These are phyloP conservation scores for Cantharis rustica DNA, from an alignment of 2,888 invertebrate genomes.

Conservation along the genomic window DNA sequence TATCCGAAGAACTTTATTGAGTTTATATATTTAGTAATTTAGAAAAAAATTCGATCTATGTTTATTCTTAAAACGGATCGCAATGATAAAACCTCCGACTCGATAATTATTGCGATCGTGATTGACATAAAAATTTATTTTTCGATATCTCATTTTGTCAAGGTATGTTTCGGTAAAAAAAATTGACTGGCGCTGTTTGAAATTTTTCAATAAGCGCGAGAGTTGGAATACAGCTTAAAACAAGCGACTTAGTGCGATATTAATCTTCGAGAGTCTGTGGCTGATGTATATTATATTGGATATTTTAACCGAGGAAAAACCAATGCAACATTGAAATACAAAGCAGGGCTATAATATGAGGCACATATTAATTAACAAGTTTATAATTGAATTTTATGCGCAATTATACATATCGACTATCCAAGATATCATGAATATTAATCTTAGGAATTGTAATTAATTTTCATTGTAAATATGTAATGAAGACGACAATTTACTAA, in stretches of 20 bases:
- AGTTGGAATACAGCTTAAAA: slow-evolving; percentile 42
- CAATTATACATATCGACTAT: slow-evolving; percentile 15
- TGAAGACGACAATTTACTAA: background rate
- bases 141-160: background rate
- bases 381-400: slow-evolving; percentile 27
- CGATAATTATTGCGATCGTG: background rate
- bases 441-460: background rate
- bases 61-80: background rate
- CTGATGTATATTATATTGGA: slow-evolving; percentile 58
- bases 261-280: slow-evolving; percentile 56
- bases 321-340: slow-evolving; percentile 35
- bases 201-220: slow-evolving; percentile 6
- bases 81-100: background rate
- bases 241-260: slow-evolving; percentile 51
- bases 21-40: background rate
- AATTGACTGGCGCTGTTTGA: background rate
- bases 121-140: background rate
- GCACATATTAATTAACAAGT: slow-evolving; percentile 30
- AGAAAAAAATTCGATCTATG: background rate
- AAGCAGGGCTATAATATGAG: slow-evolving; percentile 22
- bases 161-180: background rate
- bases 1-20: slow-evolving; percentile 1
- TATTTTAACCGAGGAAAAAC: slow-evolving; percentile 53
- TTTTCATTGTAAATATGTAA: slow-evolving; percentile 1
- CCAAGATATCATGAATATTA: background rate